Evolutionary conservation across 2,797 vertebrate species (phyloP).

Genomic region (Glossophaga mutica): DNA sequence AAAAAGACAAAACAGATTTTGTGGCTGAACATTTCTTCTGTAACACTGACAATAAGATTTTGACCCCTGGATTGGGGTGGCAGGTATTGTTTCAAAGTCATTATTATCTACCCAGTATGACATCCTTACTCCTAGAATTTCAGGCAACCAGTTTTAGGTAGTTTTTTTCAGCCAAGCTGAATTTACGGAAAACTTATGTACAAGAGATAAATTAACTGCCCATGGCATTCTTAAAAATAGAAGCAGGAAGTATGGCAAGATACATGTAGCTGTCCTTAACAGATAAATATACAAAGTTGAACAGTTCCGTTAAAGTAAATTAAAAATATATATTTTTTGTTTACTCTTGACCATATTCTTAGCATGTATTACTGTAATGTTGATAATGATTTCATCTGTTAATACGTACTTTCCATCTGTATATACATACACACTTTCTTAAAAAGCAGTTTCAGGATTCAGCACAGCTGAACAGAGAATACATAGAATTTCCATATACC

Average conservation of each 20-base stretch:
- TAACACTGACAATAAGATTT: not conserved
- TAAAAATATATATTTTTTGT: not conserved
- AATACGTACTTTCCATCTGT: not conserved
- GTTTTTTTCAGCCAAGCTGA: not conserved
- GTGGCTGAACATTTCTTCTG: not conserved
- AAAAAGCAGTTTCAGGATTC: not conserved
- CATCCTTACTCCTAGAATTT: not conserved
- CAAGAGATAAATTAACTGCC: slow-evolving; percentile 4
- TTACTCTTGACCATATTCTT: not conserved
- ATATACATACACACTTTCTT: not conserved
- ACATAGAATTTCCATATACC: not conserved
- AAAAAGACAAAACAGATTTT: not conserved
- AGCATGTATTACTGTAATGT: not conserved
- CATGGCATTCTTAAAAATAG: slow-evolving; percentile 47
- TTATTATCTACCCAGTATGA: not conserved
- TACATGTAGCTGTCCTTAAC: not conserved
- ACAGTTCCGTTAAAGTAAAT: slow-evolving; percentile 6
- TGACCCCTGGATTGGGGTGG: not conserved
- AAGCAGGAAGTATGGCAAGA: slow-evolving; percentile 57
- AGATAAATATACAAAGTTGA: slow-evolving; percentile 20
- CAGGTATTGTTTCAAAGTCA: not conserved
- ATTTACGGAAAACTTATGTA: not conserved
- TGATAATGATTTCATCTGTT: not conserved
- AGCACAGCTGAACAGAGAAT: not conserved
- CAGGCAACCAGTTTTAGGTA: not conserved